These are phyloP conservation scores for Oreochromis aureus DNA, from an alignment of 2,113 vertebrate genomes.

Conservation along the genomic window DNA sequence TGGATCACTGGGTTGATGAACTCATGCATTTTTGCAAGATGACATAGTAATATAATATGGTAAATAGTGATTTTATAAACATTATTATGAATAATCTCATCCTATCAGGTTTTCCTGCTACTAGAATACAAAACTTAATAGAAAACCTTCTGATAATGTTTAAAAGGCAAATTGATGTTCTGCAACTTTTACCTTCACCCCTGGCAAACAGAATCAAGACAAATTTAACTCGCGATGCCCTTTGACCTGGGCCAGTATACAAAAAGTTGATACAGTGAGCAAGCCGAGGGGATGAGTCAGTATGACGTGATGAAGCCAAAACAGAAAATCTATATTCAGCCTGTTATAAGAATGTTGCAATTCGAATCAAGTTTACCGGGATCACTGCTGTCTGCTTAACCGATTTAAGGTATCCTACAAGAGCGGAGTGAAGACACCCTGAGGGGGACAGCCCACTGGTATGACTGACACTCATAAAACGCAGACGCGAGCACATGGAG, in stretches of 20 bases:
- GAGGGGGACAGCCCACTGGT: neutral
- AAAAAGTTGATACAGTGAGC: neutral
- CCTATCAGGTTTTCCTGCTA: neutral
- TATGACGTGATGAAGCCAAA: neutral
- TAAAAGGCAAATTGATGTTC: neutral
- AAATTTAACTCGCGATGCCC: neutral
- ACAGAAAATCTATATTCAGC: neutral
- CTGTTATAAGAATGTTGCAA: neutral
- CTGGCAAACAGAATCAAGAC: neutral
- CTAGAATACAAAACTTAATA: neutral
- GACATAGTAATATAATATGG: neutral
- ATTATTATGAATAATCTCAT: neutral
- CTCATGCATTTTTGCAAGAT: neutral
- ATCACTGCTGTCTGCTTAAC: neutral
- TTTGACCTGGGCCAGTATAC: neutral
- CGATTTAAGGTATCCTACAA: neutral
- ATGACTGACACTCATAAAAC: neutral
- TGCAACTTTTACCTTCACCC: neutral
- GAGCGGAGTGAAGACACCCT: neutral
- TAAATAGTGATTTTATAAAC: neutral
- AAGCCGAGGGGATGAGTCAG: conserved; percentile 7
- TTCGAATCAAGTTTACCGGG: neutral
- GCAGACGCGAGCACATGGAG: conserved; percentile 1
- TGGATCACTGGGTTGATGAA: neutral
- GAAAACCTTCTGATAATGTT: neutral